Evolutionary conservation across 35 echinoderm and acorn worm genomes (phyloP), one percentile per base, ranked within the genome.

Genomic region (Patiria miniata): DNA sequence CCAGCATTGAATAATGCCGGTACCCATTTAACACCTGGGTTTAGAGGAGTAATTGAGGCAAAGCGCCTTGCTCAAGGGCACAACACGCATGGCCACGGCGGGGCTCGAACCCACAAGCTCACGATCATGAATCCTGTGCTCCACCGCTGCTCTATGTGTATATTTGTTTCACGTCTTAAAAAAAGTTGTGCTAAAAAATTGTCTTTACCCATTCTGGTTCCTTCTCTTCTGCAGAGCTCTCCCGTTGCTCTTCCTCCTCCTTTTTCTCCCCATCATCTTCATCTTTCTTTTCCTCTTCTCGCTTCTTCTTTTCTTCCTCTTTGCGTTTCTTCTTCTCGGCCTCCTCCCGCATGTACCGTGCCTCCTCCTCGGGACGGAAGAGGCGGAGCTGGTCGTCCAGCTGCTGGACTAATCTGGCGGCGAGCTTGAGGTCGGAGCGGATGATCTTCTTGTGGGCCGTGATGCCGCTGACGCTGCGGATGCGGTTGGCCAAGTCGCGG

Each of bases 371-470:
- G 12, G 82, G 60, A 7, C 83, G 78, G 85, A 87, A 97, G 19
- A 98, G 81, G 34, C 88, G 73, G 37, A 90, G 80, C 44, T 92
- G 58, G 5, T 95, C 83, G 52, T 99, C 96, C 12, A 94, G 40
- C 37, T 91, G 57, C 36, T 99, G 93, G 37, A 99, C 84, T 5
- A 99, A 89, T 22, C 93, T 60, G 16, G 96, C 96, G 8, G 96
- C 96, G 12, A 88, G 21, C 32, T 98, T 98, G 36, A 98, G 76
- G 77, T 99, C 96, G 38, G 86, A 36, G 9, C 85, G 79, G 57
- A 99, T 56, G 5, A 99, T 77, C 37, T 82, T 78, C 86, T 92
- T 91, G 96, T 99, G 96, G 44, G 92, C 89, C 2, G 96, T 87
- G 51, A 99, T 99, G 14, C 91, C 96, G 28, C 88, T 94, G 26